Conservation (phyloP, 1,140 invertebrate species). For the Leptinotarsa defecta region DNA sequence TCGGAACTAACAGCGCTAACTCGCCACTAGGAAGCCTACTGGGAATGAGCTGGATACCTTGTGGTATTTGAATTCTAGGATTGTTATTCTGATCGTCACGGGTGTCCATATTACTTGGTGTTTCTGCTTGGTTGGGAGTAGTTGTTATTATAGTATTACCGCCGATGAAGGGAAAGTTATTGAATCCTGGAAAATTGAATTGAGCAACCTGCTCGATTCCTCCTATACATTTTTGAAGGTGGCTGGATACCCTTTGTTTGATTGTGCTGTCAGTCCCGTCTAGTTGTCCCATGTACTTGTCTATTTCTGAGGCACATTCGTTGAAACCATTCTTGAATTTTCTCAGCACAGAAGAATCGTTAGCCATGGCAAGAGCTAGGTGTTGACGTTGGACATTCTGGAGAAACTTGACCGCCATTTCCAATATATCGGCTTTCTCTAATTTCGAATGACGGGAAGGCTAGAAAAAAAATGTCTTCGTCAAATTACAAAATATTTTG, state of each 20-base stretch:
- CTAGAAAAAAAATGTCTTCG: constrained; percentile 60
- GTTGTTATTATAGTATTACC: background rate
- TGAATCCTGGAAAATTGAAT: constrained; percentile 40
- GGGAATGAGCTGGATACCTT: constrained; percentile 67
- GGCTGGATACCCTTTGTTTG: constrained; percentile 72
- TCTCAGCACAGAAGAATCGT: constrained; percentile 77
- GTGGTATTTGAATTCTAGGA: constrained; percentile 53
- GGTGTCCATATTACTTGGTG: constrained; percentile 26
- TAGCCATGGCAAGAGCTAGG: constrained; percentile 71
- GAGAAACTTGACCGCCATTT: constrained; percentile 94
- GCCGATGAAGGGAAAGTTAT: constrained; percentile 38
- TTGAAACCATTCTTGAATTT: constrained; percentile 88
- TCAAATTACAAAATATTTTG: background rate
- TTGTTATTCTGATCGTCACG: constrained; percentile 50
- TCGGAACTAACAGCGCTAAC: constrained; percentile 66
- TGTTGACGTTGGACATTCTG: constrained; percentile 80
- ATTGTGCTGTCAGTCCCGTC: constrained; percentile 67
- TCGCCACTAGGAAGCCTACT: constrained; percentile 67
- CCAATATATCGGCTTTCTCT: constrained; percentile 95
- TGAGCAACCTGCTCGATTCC: constrained; percentile 50
- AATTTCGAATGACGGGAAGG: constrained; percentile 90
- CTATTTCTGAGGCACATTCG: constrained; percentile 85
- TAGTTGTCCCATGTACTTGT: constrained; percentile 67
- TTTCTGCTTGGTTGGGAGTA: background rate
- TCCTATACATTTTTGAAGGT: constrained; percentile 61